Percentiles rank a stretch among this genome's conserved stretches.
Conservation (phyloP, 1,140 invertebrate genomes). For the Himalopsyche phryganea region DNA sequence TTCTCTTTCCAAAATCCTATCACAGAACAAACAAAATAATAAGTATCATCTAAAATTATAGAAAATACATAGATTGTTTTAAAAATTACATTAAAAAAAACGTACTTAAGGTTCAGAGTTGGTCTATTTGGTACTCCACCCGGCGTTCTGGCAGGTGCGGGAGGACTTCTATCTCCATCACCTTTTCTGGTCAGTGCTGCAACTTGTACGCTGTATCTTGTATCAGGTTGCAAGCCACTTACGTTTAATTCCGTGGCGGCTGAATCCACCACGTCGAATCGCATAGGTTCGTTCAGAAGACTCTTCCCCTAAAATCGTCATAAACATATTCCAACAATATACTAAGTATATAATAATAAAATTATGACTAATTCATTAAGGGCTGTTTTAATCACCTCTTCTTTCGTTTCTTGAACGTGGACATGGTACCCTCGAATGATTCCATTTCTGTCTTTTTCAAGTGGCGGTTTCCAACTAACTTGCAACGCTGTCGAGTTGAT, state of each 20-base stretch:
- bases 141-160: constrained; percentile 81
- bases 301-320: constrained; percentile 71
- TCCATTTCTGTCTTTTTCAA: constrained; percentile 89
- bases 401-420: constrained; percentile 86
- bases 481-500: constrained; percentile 92
- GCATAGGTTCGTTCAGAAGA: constrained; percentile 77
- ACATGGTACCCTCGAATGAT: constrained; percentile 95
- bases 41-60: too few relatives aligned
- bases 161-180: constrained; percentile 83
- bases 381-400: constrained; percentile 62
- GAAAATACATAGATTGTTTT: too few relatives aligned
- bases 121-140: constrained; percentile 89
- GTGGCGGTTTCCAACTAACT: constrained; percentile 88
- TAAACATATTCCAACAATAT: too few relatives aligned
- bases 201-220: constrained; percentile 88
- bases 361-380: neutral
- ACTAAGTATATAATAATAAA: too few relatives aligned
- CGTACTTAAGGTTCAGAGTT: constrained; percentile 79
- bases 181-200: constrained; percentile 92
- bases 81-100: too few relatives aligned
- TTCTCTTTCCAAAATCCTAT: constrained; percentile 74
- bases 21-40: constrained; percentile 33
- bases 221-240: constrained; percentile 87
- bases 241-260: constrained; percentile 77
- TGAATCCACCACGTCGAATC: constrained; percentile 78